Evolutionary conservation across 2,888 invertebrate species (phyloP).

Genomic region (Catocala nupta): DNA sequence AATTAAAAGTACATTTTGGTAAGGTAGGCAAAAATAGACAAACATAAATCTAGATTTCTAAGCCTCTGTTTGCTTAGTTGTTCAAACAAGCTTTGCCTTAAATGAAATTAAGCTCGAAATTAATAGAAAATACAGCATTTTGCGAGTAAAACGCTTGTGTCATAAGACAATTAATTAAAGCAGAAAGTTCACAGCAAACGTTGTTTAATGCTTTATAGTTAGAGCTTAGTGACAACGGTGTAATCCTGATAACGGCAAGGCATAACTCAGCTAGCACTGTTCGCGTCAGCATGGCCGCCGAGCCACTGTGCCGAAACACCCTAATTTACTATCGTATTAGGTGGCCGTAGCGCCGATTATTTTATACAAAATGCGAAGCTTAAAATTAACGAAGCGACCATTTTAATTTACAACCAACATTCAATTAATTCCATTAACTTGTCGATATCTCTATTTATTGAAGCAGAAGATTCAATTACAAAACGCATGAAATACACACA

Average conservation of each 20-base stretch:
- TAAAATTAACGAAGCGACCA: constrained; percentile 67
- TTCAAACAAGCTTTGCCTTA: background rate
- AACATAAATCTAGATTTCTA: background rate
- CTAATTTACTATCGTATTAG: constrained; percentile 81
- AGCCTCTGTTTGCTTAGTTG: background rate
- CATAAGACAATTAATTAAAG: constrained; percentile 53
- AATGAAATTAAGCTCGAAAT: constrained; percentile 1
- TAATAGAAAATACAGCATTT: constrained; percentile 33
- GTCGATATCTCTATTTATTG: constrained; percentile 66
- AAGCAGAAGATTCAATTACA: constrained; percentile 59
- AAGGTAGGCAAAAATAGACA: too few relatives aligned
- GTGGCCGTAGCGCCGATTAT: constrained; percentile 62
- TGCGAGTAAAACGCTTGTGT: constrained; percentile 34
- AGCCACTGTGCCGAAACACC: constrained; percentile 68
- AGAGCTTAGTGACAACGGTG: constrained; percentile 66
- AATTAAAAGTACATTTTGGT: too few relatives aligned
- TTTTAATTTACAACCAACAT: constrained; percentile 69
- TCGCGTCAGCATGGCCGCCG: constrained; percentile 63
- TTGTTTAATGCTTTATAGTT: constrained; percentile 56
- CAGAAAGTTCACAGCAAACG: constrained; percentile 47
- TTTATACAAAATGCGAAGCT: constrained; percentile 71
- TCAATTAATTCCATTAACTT: constrained; percentile 68
- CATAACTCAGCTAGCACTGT: constrained; percentile 69
- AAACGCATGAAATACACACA: constrained; percentile 35
- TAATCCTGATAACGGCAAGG: constrained; percentile 70